Conservation (phyloP, 2,797 vertebrate species). For the Brachymystax lenok region DNA sequence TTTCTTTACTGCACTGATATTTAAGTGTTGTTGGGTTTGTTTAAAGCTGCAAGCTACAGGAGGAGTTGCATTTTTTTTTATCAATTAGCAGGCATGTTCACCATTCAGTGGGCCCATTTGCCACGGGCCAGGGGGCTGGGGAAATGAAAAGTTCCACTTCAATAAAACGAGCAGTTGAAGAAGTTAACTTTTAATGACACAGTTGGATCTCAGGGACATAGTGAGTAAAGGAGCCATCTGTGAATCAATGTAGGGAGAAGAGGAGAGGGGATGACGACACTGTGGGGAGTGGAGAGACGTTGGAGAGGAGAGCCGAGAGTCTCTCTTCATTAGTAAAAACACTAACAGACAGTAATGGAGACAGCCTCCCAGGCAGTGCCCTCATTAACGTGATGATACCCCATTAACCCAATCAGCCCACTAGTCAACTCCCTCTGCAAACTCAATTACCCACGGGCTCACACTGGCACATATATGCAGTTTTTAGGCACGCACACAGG, state of each 20-base stretch:
- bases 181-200: not conserved
- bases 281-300: not conserved
- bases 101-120: not conserved
- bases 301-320: not conserved
- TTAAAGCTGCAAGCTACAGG: not conserved
- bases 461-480: not conserved
- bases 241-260: slow-evolving; percentile 2
- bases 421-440: not conserved
- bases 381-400: slow-evolving; percentile 32
- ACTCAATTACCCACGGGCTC: slow-evolving; percentile 5
- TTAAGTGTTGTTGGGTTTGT: not conserved
- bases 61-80: not conserved
- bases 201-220: not conserved
- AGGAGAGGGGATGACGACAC: not conserved
- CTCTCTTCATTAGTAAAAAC: not conserved
- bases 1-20: not conserved
- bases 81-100: not conserved
- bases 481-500: not conserved
- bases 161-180: not conserved
- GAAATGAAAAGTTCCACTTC: not conserved
- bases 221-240: not conserved
- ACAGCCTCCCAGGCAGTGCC: not conserved
- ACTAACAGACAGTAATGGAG: slow-evolving; percentile 6
- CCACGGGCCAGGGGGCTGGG: not conserved
- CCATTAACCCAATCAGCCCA: slow-evolving; percentile 23